Evolutionary conservation across 2,113 vertebrate genomes (phyloP), one percentile per base, ranked within the genome.

Genomic region (Callipepla californica): DNA sequence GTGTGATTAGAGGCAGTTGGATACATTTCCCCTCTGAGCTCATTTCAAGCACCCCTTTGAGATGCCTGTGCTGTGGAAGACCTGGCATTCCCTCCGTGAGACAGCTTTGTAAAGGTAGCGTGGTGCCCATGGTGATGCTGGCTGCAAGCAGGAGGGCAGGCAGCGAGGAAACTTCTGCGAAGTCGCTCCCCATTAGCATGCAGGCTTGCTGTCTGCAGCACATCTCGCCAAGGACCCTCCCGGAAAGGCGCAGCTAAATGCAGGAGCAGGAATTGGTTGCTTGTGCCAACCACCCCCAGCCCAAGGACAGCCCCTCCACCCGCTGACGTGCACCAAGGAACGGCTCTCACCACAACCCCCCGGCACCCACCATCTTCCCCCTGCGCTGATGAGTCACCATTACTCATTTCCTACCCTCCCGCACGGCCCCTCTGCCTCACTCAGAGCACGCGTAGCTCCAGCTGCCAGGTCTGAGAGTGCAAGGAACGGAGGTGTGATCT

Each of bases 271-370:
- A 84, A 38, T 21, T 69, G 20, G 58, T 36, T 40, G 5, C 0
- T 0, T 21, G 47, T 32, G 51, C 69, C 68, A n/a, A 7, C 23
- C 50, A 17, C 4, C 42, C 17, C 0, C 45, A 48, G 66, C 44
- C 23, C n/a, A 18, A 67, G 66, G 57, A 84, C 58, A 83, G 1
- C 69, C 30, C 42, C 57, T 50, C 66, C 74, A 45, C 19, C 26
- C 16, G 22, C 1, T 9, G 28, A n/a, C 6, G 0, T 2, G 0
- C 0, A 12, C 42, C 4, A 21, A 53, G 62, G 22, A 89, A 13
- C 0, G 0, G 40, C 63, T 53, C 70, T 21, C 69, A 11, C 44
- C 7, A 4, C 15, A 0, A 9, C 51, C 51, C 47, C 42, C 47
- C 48, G 47, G 74, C 36, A 62, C 44, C 25, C 58, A 63, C 47